Percentiles rank a stretch among this genome's conserved stretches.
These are phyloP conservation scores for Trachelus stipa DNA, from an alignment of 2,888 invertebrate species.

Conservation along the genomic window DNA sequence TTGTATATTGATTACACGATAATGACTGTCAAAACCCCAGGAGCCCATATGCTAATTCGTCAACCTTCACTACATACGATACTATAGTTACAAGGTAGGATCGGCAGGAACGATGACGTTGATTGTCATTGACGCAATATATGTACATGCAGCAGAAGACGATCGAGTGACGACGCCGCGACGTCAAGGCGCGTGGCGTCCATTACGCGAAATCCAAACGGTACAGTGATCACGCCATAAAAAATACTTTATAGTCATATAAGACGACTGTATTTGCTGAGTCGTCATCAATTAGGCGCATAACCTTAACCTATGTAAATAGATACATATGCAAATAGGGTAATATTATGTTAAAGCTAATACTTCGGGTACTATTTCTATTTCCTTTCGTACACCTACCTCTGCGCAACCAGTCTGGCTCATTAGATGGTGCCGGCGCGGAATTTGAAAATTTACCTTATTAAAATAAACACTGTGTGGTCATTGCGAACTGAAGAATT, in stretches of 20 bases:
- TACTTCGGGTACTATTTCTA: neutral
- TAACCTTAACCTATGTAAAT: neutral
- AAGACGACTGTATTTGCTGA: neutral
- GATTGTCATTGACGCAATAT: neutral
- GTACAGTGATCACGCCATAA: neutral
- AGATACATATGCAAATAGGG: neutral
- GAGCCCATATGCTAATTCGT: neutral
- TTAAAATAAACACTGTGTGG: neutral
- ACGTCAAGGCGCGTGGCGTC: neutral
- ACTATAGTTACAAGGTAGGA: neutral
- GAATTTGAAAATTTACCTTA: neutral
- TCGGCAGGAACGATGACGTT: neutral
- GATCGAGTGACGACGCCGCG: neutral
- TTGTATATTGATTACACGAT: neutral
- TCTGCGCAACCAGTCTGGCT: too few relatives aligned
- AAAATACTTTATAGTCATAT: neutral
- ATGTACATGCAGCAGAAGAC: neutral
- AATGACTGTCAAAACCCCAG: neutral
- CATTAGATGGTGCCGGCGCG: neutral
- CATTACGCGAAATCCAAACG: neutral
- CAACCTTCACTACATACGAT: neutral
- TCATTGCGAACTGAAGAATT: neutral
- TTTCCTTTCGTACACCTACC: neutral
- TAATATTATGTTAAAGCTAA: neutral
- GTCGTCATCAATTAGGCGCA: neutral